Base-by-base conservation (phyloP, 2,888 invertebrate species). In the Zele albiditarsus region DNA sequence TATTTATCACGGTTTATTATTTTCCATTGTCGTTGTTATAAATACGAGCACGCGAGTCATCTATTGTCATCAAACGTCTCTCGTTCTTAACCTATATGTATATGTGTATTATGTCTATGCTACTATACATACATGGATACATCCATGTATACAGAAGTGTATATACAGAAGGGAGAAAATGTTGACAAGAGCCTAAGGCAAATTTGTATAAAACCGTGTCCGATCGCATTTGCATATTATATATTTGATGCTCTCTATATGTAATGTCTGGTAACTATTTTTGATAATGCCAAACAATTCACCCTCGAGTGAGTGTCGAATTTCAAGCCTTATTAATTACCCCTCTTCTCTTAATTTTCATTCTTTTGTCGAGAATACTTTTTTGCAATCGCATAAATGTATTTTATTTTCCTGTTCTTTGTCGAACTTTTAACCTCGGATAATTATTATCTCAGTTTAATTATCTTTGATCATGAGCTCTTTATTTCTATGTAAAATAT, bases 1-100 rank as follows among this genome's bases (percentile, higher is more conserved):
- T 87, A 89, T 89, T 89, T 89, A 89, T 89, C 89, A 89, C 87
- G 89, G 88, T 89, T 89, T 89, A 89, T 89, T 89, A 89, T 89
- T 89, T 87, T 87, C 84, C 83, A 89, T 89, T 89, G 89, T 89
- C 85, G 80, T 77, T 42, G 23, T 63, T 42, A 71, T 69, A 53
- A 27, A 53, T 58, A 79, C 62, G 70, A 69, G 76, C 60, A 75
- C 77, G 74, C 74, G 82, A 85, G 85, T 86, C 84, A 85, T 82
- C 84, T 82, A 86, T 88, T 88, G 87, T 87, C 83, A 83, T 71
- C 49, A 53, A 46, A 71, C 71, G 57, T 42, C 60, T 71, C 46
- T 65, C 28, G 8, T 65, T 27, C 57, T 53, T 62, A 28, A 68
- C 38, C 23, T 20, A 53, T 20, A 53, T 20, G 53, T 53, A 53